Conservation (phyloP, 1,140 invertebrate genomes). For the Lepidurus apus region DNA sequence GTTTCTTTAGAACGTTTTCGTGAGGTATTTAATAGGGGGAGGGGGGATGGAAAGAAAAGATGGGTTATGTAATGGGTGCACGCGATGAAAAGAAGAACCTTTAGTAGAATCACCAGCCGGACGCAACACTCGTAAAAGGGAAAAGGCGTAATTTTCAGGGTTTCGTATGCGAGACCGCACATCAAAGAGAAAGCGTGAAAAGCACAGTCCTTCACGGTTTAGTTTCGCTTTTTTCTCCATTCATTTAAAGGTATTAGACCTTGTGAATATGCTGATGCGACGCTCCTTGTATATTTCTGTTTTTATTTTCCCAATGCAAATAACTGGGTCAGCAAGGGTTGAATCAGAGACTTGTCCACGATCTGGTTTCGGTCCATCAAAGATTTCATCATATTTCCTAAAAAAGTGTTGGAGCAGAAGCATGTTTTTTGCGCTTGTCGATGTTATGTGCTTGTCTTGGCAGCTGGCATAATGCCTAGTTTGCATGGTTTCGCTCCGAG, state of each 20-base stretch:
- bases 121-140: background rate
- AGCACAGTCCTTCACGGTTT: background rate
- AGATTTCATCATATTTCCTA: no score
- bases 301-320: no score
- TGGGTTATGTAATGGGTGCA: slow-evolving; percentile 2
- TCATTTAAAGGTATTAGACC: background rate
- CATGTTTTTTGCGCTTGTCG: no score
- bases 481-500: background rate
- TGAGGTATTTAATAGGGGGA: background rate
- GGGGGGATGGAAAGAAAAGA: background rate
- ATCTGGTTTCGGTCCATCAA: no score
- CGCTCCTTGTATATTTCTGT: no score
- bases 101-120: background rate
- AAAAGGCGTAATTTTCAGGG: slow-evolving; percentile 13
- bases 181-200: background rate
- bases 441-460: no score
- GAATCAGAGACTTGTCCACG: no score
- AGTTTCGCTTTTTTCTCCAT: background rate
- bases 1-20: background rate
- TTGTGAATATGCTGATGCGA: background rate
- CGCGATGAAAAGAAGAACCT: background rate
- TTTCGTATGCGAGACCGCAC: background rate
- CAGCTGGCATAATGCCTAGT: background rate
- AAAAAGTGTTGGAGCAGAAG: no score
- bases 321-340: no score